Evolutionary conservation across 2,888 invertebrate genomes (phyloP).

Genomic region (Dynastes tityus): DNA sequence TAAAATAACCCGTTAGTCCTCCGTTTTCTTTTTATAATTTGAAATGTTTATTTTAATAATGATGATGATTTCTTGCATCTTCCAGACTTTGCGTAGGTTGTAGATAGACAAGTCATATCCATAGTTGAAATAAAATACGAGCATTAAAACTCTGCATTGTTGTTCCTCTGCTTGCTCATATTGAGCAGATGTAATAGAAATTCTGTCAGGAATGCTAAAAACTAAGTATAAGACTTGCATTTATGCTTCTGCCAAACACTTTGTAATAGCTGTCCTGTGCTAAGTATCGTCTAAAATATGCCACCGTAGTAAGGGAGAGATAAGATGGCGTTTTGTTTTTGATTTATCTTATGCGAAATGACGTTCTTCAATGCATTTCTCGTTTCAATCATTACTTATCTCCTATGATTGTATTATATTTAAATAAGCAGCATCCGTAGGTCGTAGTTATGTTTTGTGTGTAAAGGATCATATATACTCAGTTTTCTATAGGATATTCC

Average conservation of each 20-base stretch:
- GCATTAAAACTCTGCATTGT: slow-evolving; percentile 59
- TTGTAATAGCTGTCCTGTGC: slow-evolving; percentile 58
- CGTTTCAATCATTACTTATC: slow-evolving; percentile 48
- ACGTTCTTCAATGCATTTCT: slow-evolving; percentile 42
- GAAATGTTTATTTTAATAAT: slow-evolving; percentile 20
- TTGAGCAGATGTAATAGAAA: slow-evolving; percentile 62
- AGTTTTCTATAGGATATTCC: slow-evolving; percentile 42
- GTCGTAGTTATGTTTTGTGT: slow-evolving; percentile 48
- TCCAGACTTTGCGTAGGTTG: slow-evolving; percentile 50
- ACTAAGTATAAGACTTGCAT: slow-evolving; percentile 58
- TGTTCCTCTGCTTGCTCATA: slow-evolving; percentile 63
- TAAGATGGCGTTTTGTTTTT: slow-evolving; percentile 15
- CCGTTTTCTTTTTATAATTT: slow-evolving; percentile 3
- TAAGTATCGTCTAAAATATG: slow-evolving; percentile 56
- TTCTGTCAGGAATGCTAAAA: slow-evolving; percentile 58
- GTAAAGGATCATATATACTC: slow-evolving; percentile 47
- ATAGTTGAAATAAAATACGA: slow-evolving; percentile 38
- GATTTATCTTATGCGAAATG: slow-evolving; percentile 35
- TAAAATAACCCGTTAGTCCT: neutral
- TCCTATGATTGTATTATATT: slow-evolving; percentile 51
- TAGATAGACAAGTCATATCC: slow-evolving; percentile 48
- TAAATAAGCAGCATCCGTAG: slow-evolving; percentile 48
- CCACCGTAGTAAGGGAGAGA: slow-evolving; percentile 50
- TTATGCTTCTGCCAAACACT: slow-evolving; percentile 61
- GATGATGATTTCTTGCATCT: slow-evolving; percentile 22